Evolutionary conservation across 2,888 invertebrate genomes (phyloP).

Genomic region (Didymodactylos carnosus): DNA sequence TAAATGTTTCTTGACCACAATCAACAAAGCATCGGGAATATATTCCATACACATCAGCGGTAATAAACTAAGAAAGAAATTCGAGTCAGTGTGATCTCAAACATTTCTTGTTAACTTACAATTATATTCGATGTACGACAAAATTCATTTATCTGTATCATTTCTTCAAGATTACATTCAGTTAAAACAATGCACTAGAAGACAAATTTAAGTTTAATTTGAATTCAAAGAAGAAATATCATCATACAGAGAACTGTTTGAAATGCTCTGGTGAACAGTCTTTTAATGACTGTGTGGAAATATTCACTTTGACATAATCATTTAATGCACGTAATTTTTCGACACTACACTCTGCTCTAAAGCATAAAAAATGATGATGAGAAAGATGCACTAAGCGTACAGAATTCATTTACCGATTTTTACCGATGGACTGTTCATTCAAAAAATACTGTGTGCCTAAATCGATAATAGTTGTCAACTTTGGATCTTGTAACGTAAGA

Average conservation of each 20-base stretch:
- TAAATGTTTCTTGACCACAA: constrained; percentile 65
- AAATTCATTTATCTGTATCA: background rate
- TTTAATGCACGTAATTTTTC: constrained; percentile 67
- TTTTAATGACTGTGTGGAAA: constrained; percentile 23
- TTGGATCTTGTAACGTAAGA: background rate
- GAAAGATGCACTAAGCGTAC: background rate
- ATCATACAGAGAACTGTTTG: background rate
- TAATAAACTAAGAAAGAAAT: constrained; percentile 44
- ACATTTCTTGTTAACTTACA: background rate
- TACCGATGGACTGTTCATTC: constrained; percentile 57
- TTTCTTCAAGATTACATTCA: background rate
- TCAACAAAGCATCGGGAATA: constrained; percentile 92
- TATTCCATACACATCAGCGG: constrained; percentile 70
- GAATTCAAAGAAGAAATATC: background rate
- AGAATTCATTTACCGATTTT: constrained; percentile 47
- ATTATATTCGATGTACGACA: constrained; percentile 1
- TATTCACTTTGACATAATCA: constrained; percentile 59
- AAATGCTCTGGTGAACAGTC: constrained; percentile 51
- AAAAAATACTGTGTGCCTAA: constrained; percentile 75
- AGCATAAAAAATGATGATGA: no score
- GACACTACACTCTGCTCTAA: constrained; percentile 58
- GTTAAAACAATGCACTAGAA: constrained; percentile 9
- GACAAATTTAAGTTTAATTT: background rate
- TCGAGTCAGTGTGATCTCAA: no score
- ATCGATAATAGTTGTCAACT: constrained; percentile 38